Evolutionary conservation across 2,888 invertebrate genomes (phyloP), one percentile per base, ranked within the genome.

Genomic region (Calliopum simillimum): DNA sequence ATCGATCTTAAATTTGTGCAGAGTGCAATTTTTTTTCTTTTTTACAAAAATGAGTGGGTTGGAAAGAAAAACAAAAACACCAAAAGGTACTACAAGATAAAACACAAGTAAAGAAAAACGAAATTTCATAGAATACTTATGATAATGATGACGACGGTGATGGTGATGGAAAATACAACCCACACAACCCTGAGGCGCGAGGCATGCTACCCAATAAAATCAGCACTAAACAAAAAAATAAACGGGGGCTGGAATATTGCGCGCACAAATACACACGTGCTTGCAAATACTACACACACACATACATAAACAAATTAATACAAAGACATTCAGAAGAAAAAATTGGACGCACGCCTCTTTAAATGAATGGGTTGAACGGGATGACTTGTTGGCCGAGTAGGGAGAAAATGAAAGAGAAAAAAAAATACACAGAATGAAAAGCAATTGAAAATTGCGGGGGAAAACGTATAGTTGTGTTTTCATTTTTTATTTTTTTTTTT

Each of bases 151-250:
- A 46, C 11, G 53, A 56, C 19, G 64, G 46, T 46, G 55, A 65
- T 25, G 56, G 33, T 23, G 62, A 23, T 56, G 65, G 47, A 33
- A 66, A 19, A 70, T 58, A 21, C 71, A 69, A 61, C 76, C 76
- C 73, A 76, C 76, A 71, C 75, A 71, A 66, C 73, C 70, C 69
- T 69, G 72, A 71, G 73, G 73, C 75, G 76, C 75, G 72, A 74
- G 75, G 55, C 72, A 72, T 70, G n/a, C 8, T 71, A 74, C 71
- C 74, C 74, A 74, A 76, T 76, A 69, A 75, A 70, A 72, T 64
- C n/a, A 67, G 53, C 61, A 70, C 67, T 67, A 73, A 70, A 33
- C 70, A 58, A 59, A 66, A 59, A 66, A 33, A 55, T 61, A 25
- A 70, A 75, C 71, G 76, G 73, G 76, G 77, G 75, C 75, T 76